Conservation (phyloP, 2,113 vertebrate genomes). For the Leuciscus idus region DNA sequence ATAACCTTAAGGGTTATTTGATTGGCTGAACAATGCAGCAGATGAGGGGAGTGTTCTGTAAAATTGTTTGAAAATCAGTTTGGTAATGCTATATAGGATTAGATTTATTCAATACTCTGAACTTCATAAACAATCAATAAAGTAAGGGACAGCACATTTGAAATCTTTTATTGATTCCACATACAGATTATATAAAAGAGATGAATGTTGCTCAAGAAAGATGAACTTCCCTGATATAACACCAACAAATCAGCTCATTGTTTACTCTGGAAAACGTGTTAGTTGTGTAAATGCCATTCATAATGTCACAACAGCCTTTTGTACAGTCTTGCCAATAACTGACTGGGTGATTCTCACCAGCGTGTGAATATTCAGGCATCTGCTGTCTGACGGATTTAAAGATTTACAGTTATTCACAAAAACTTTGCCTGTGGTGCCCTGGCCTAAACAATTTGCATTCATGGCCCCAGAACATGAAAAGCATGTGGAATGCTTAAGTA, state of each 20-base stretch:
- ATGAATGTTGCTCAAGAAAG: neutral
- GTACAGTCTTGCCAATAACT: neutral
- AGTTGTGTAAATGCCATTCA: slow-evolving; percentile 14
- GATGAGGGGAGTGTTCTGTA: neutral
- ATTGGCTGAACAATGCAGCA: neutral
- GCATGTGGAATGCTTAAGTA: neutral
- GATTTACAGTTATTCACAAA: neutral
- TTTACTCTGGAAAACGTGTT: neutral
- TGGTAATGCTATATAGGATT: neutral
- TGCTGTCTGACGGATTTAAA: neutral
- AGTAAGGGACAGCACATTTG: neutral
- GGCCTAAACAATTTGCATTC: neutral
- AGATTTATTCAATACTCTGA: slow-evolving; percentile 24
- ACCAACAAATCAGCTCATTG: neutral
- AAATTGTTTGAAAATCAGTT: neutral
- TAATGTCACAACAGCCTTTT: neutral
- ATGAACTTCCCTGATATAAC: neutral
- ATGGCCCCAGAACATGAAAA: neutral
- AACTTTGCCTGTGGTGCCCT: neutral
- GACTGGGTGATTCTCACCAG: neutral
- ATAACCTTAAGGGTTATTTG: neutral
- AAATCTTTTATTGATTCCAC: slow-evolving; percentile 20
- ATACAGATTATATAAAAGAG: neutral
- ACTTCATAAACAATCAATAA: slow-evolving; percentile 4
- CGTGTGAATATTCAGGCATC: neutral